Base-by-base conservation (phyloP, 2,888 invertebrate species). In the Proisotoma minuta region DNA sequence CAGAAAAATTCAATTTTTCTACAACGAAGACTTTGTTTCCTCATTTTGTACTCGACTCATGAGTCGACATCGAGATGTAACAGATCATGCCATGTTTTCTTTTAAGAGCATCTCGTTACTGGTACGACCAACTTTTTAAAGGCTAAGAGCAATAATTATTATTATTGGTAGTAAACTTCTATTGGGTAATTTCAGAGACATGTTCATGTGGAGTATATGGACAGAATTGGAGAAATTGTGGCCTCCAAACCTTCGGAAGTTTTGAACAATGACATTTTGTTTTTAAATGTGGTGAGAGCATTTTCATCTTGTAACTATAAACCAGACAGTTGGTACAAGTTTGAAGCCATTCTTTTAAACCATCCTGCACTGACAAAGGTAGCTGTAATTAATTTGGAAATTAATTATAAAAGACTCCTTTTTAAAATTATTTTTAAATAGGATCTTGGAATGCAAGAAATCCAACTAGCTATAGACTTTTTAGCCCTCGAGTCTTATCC, bases 271-370 rank as follows among this genome's bases (percentile, higher is more conserved):
- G 77, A 81, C 28, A 75, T 79, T 0, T 74, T 80, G 2, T 75
- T 84, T 23, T 80, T 81, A 63, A 77, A 77, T 34, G 79, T 85
- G 73, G 77, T 84, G 48, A 79, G 81, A 74, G 81, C 81, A 48
- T 78, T 85, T n/a, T 79, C 84, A 1, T 79, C 80, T 71, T 82
- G 83, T 53, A 83, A 85, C 77, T 85, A 83, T 75, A 82, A 80
- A 22, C 85, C 87, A 0, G 75, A 78, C 8, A 74, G 80, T 64
- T 87, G 85, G 85, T 75, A 78, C 0, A 73, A 73, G 18, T 76
- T 87, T 28, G 75, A 77, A 47, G 75, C 77, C 20, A 76, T 79
- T 29, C 78, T 84, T 50, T 74, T 80, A 0, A 68, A 75, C 0
- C 81, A 82, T 68, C 77, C 78, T 0, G 74, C 81, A 0, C 56